A percentile compares a stretch with the other conserved stretches of the same genome.
Conservation (phyloP, 2,888 invertebrate species). For the Napeogenes sylphis region DNA sequence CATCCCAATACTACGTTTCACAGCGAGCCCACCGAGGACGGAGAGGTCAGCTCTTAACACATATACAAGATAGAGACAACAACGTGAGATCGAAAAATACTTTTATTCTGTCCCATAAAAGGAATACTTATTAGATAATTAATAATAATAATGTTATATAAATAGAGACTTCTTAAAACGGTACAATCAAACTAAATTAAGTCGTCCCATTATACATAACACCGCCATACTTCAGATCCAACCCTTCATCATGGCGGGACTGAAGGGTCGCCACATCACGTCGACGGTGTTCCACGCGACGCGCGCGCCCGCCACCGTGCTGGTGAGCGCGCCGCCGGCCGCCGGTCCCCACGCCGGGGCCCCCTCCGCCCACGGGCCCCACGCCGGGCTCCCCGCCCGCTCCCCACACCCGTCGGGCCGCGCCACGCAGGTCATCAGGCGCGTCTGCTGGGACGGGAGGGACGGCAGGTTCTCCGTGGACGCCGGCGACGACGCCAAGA, state of each 20-base stretch:
- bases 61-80: too few relatives aligned
- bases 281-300: conserved; percentile 65
- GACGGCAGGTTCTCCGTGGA: conserved; percentile 52
- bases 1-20: conserved; percentile 75
- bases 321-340: conserved; percentile 64
- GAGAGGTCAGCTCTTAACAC: conserved; percentile 43
- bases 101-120: too few relatives aligned
- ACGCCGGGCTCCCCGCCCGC: conserved; percentile 39
- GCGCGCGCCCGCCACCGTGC: conserved; percentile 61
- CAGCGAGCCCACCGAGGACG: conserved; percentile 65
- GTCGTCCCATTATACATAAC: too few relatives aligned
- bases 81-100: too few relatives aligned
- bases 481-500: conserved; percentile 56
- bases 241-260: conserved; percentile 57
- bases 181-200: too few relatives aligned
- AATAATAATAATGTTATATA: too few relatives aligned
- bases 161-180: too few relatives aligned
- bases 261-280: conserved; percentile 63
- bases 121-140: too few relatives aligned
- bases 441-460: conserved; percentile 58
- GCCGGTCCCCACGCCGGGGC: conserved; percentile 47
- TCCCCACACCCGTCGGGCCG: conserved; percentile 57
- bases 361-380: conserved; percentile 19
- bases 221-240: conserved; percentile 51
- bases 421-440: conserved; percentile 67